Evolutionary conservation across 2,797 vertebrate genomes (phyloP), one percentile per base, ranked within the genome.

Genomic region (Chloroceryle amazona): DNA sequence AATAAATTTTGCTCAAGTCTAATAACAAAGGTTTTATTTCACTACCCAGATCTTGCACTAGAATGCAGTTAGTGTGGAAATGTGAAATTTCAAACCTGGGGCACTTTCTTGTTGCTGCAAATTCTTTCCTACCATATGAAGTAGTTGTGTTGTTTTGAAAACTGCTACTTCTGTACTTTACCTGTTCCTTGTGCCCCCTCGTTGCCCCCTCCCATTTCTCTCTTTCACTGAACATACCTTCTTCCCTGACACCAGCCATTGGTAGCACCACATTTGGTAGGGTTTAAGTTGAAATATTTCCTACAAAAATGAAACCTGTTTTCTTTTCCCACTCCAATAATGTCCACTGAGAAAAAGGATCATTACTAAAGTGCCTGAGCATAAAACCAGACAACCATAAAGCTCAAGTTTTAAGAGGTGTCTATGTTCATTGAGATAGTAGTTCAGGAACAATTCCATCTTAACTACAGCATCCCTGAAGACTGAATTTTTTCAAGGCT

Each of bases 401-500:
- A 86, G 19, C 20, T 82, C 39, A 63, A 49, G 39, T 73, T 84
- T 79, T 74, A 72, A 58, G 61, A 39, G 39, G 39, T 39, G 39
- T 39, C 39, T 39, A 39, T 39, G 39, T 39, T 39, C 39, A 11
- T 39, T 31, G 72, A 87, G 52, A 37, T 44, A 49, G 63, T 1
- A 5, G 31, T 66, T 92, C 52, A 81, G 55, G 70, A 87, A 37
- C 57, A 81, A 60, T 47, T 83, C 35, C 47, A 5, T 33, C 23
- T n/a, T 78, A 81, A 60, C 55, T 80, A 31, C 44, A 82, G 37
- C 55, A 86, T 93, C 41, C 5, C 74, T 68, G 15, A 93, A 51
- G 78, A 84, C 22, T 68, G 65, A 54, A 68, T 60, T 84, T 89
- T 96, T 85, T 86, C 78, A 81, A 94, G 63, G 81, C 54, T 90